Percentiles rank a stretch among this genome's conserved stretches.
These are phyloP conservation scores for Sphyrna mokarran DNA, from an alignment of 2,113 vertebrate species.

Conservation along the genomic window DNA sequence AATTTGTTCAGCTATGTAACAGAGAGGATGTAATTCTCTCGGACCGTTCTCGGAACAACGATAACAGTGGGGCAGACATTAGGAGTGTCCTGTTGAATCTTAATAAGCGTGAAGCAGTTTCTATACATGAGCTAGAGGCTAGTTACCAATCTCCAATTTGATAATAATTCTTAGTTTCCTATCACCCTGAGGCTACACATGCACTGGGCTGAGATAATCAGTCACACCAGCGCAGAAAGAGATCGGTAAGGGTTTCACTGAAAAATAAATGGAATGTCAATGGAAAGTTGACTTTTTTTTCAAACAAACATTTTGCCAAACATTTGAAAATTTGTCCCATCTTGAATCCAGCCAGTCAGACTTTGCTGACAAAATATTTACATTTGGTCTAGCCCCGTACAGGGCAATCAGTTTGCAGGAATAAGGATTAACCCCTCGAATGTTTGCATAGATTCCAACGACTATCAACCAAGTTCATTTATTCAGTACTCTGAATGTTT, in stretches of 20 bases:
- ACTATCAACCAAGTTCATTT: too few relatives aligned
- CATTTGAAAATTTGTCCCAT: not conserved
- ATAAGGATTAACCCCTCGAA: not conserved
- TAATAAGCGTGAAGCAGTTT: not conserved
- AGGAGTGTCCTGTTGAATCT: constrained; percentile 22
- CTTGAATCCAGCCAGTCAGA: not conserved
- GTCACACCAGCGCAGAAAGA: not conserved
- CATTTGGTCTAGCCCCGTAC: not conserved
- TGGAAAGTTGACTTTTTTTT: not conserved
- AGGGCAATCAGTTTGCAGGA: not conserved
- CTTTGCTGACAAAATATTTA: not conserved
- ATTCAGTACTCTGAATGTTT: too few relatives aligned
- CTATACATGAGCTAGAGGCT: not conserved
- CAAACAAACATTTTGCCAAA: not conserved
- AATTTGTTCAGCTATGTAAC: constrained; percentile 13
- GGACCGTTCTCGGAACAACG: not conserved
- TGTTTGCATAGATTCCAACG: too few relatives aligned
- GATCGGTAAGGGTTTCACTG: not conserved
- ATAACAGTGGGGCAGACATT: not conserved
- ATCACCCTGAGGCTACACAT: not conserved
- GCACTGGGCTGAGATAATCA: not conserved
- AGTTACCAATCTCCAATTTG: not conserved
- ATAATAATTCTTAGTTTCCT: constrained; percentile 22
- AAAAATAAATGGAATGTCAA: not conserved
- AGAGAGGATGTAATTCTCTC: constrained; percentile 20